Evolutionary conservation across 2,797 vertebrate species (phyloP).

Genomic region (Siniperca undulata): DNA sequence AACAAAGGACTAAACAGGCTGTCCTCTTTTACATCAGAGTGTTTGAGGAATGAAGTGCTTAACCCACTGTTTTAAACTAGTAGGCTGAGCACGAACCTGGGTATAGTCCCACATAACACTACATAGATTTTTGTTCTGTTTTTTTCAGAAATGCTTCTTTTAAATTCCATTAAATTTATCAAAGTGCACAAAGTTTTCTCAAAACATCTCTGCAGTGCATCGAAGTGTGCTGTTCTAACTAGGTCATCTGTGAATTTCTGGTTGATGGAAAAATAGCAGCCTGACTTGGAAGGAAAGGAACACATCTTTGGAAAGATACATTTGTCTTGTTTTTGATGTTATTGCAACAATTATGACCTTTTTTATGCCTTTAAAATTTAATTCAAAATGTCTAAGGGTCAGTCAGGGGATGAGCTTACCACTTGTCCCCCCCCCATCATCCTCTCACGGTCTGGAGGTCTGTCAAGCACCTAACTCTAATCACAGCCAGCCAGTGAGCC

Average conservation of each 20-base stretch:
- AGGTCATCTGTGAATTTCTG: slow-evolving; percentile 69
- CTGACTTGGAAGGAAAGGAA: slow-evolving; percentile 29
- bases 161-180: slow-evolving; percentile 34
- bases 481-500: slow-evolving; percentile 74
- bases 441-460: slow-evolving; percentile 50
- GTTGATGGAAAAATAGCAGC: slow-evolving; percentile 47
- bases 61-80: slow-evolving; percentile 54
- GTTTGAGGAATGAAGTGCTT: slow-evolving; percentile 62
- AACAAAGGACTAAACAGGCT: slow-evolving; percentile 60
- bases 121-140: slow-evolving; percentile 16
- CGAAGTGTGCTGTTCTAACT: slow-evolving; percentile 59
- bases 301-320: slow-evolving; percentile 15
- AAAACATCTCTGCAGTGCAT: slow-evolving; percentile 50
- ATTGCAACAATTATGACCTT: slow-evolving; percentile 34
- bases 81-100: slow-evolving; percentile 29
- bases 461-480: slow-evolving; percentile 78
- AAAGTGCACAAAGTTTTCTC: slow-evolving; percentile 44
- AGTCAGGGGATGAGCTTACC: slow-evolving; percentile 38
- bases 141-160: slow-evolving; percentile 21
- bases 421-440: slow-evolving; percentile 26
- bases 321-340: slow-evolving; percentile 42
- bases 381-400: slow-evolving; percentile 38
- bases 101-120: slow-evolving; percentile 19
- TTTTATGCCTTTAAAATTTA: slow-evolving; percentile 46
- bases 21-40: slow-evolving; percentile 45